phyloP scores from a whole-genome alignment of 2,113 vertebrate genomes.

The Tragelaphus strepsiceros region DNA sequence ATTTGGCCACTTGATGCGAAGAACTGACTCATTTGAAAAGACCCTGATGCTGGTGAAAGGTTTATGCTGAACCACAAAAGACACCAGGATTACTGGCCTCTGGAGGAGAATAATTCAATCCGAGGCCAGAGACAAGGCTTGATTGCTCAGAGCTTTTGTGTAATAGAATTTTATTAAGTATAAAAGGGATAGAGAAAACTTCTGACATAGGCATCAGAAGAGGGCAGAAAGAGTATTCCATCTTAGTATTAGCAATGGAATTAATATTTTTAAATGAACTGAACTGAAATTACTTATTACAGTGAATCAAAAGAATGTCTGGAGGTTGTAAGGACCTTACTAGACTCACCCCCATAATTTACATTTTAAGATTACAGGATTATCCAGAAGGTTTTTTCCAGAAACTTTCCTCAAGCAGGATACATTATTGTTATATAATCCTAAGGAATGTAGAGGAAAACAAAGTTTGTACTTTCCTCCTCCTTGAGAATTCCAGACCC shows the following conservation, averaged over 20 bases:
- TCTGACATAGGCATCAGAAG: background rate
- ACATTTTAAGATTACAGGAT: background rate
- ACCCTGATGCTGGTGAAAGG: background rate
- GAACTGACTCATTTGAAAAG: background rate
- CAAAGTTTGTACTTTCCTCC: background rate
- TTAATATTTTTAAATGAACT: background rate
- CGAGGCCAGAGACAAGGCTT: background rate
- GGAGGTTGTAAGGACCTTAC: background rate
- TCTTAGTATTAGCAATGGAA: background rate
- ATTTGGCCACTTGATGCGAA: background rate
- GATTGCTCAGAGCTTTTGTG: background rate
- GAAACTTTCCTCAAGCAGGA: background rate
- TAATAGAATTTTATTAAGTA: background rate
- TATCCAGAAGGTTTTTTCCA: background rate
- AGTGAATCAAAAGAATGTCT: background rate
- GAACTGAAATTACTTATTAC: background rate
- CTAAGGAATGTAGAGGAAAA: background rate
- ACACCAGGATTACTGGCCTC: background rate
- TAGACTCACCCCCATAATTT: background rate
- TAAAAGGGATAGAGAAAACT: background rate
- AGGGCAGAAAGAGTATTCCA: background rate
- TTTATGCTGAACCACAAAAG: background rate
- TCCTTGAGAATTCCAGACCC: background rate
- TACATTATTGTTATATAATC: background rate
- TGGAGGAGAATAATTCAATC: background rate